These are phyloP conservation scores for Malachius bipustulatus DNA, from an alignment of 2,888 invertebrate species.

Conservation along the genomic window DNA sequence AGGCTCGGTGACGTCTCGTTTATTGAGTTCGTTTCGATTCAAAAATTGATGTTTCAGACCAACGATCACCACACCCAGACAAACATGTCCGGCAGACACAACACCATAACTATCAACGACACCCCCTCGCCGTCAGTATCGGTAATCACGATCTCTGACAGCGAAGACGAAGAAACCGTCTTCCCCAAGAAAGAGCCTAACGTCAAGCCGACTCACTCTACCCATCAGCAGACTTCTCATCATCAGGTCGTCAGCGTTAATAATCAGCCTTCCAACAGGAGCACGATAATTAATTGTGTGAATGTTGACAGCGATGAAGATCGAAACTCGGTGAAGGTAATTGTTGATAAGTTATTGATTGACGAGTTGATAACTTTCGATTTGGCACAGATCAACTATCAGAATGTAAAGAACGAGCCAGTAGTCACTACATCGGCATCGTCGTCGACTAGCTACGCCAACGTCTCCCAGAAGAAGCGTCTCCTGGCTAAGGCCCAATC, in stretches of 20 bases:
- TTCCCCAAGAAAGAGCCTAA: conserved; percentile 20
- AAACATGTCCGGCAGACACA: conserved; percentile 46
- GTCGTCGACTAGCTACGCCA: conserved; percentile 35
- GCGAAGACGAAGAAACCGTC: conserved; percentile 63
- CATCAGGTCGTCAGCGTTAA: conserved; percentile 19
- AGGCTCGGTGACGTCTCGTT: no score
- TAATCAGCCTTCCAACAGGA: conserved; percentile 38
- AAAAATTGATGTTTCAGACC: conserved; percentile 10
- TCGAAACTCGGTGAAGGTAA: conserved; percentile 40
- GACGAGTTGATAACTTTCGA: neutral
- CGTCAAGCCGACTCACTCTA: conserved; percentile 22
- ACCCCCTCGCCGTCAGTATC: conserved; percentile 91
- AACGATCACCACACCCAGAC: conserved; percentile 22
- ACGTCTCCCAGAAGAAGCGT: conserved; percentile 81
- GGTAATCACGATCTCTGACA: conserved; percentile 91
- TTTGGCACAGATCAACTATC: neutral
- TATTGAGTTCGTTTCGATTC: no score
- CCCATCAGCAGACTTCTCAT: conserved; percentile 18
- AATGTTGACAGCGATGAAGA: conserved; percentile 68
- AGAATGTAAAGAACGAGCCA: conserved; percentile 43
- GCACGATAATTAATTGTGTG: conserved; percentile 68
- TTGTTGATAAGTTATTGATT: neutral
- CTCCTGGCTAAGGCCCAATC: conserved; percentile 77
- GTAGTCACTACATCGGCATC: conserved; percentile 29
- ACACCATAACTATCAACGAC: conserved; percentile 91